These are phyloP conservation scores for Pristionchus exspectatus DNA, from an alignment of 2,888 invertebrate genomes.

Conservation along the genomic window DNA sequence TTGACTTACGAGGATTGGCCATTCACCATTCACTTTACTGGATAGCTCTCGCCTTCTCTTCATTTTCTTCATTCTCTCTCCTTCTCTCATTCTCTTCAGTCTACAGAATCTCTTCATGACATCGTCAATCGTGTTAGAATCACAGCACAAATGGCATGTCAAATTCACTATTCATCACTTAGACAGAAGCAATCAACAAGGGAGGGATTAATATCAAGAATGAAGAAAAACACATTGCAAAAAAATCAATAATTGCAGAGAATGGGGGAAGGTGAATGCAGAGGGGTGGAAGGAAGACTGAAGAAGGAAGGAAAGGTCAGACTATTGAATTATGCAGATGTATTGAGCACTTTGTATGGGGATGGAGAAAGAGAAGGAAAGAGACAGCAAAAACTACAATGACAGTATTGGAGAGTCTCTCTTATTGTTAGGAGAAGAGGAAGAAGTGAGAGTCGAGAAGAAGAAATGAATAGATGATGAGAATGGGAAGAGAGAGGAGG, in stretches of 20 bases:
- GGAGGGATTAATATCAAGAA: too few species aligned
- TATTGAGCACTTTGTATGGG: too few species aligned
- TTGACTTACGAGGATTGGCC: neutral
- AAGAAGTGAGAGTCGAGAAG: neutral
- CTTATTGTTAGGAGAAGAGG: neutral
- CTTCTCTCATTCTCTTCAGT: neutral
- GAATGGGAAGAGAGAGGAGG: neutral
- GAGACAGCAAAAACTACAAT: neutral
- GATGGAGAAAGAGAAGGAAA: neutral
- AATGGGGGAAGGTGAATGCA: neutral
- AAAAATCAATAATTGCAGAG: too few species aligned
- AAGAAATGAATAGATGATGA: constrained; percentile 22
- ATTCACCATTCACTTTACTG: neutral
- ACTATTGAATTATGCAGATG: constrained; percentile 24
- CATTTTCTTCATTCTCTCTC: neutral
- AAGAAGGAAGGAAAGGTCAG: neutral
- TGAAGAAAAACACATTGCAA: too few species aligned
- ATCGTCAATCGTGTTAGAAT: constrained; percentile 18
- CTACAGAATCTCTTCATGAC: neutral
- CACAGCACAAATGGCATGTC: neutral
- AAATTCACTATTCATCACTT: constrained; percentile 14
- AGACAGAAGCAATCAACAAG: too few species aligned
- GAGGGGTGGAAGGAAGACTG: neutral
- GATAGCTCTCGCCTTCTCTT: neutral
- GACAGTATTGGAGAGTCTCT: neutral